Evolutionary conservation across 2,113 vertebrate genomes (phyloP).

Genomic region (Nettapus auritus): DNA sequence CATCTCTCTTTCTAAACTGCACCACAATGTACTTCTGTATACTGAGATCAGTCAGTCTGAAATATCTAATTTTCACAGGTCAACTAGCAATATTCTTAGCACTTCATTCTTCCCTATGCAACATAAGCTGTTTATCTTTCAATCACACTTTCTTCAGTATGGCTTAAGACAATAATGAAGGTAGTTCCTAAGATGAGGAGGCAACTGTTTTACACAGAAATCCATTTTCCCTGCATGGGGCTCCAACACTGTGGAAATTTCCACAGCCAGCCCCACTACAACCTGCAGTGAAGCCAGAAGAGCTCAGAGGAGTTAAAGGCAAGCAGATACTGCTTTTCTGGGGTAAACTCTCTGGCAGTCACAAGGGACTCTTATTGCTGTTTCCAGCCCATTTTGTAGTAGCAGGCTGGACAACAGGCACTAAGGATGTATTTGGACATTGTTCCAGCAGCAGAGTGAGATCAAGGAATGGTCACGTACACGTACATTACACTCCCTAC

Average conservation of each 20-base stretch:
- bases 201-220: background rate
- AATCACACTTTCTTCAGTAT: background rate
- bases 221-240: rapidly evolving
- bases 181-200: background rate
- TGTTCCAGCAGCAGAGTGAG: background rate
- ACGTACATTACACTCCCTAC: rapidly evolving
- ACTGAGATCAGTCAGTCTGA: background rate
- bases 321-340: background rate
- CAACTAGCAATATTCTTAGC: background rate
- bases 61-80: background rate
- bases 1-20: background rate
- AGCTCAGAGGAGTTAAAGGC: background rate
- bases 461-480: background rate
- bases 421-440: background rate
- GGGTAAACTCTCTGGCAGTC: background rate
- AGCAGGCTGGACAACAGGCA: rapidly evolving
- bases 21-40: background rate
- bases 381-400: background rate
- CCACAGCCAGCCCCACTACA: background rate
- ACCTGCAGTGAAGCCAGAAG: background rate
- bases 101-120: background rate
- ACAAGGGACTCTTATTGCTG: background rate
- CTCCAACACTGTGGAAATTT: background rate
- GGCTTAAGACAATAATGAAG: background rate
- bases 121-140: background rate